Evolutionary conservation across 1,140 invertebrate genomes (phyloP), one percentile per base, ranked within the genome.

Genomic region (Drosophila melanica): DNA sequence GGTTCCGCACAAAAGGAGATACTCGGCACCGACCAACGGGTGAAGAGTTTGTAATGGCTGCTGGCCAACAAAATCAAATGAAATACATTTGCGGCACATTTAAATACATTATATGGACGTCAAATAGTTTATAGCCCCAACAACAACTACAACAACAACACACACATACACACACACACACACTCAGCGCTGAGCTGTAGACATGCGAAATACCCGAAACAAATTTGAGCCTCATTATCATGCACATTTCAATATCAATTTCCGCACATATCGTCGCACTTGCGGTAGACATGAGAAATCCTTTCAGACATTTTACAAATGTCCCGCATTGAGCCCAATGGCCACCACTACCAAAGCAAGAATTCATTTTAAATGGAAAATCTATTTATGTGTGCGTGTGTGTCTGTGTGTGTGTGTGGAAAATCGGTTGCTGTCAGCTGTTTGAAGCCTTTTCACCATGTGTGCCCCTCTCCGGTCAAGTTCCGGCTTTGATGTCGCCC

Each of bases 181-280:
- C 53, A 27, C 20, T 47, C 10, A 20, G 14, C 33, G 30, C 41
- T 39, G n/a, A 35, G 45, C 58, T 50, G 44, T 58, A 48, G 23
- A 30, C 33, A 58, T 75, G 45, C 75, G 62, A 57, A 59, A 62
- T 37, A 27, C 47, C 14, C 44, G 14, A 47, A 77, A 74, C 75
- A 81, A 81, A 75, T 81, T 79, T 77, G 50, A 64, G 60, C 69
- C 79, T 81, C 77, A 81, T 81, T 81, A 81, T 77, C 75, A 81
- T 81, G 69, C 69, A 59, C 69, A 77, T 81, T 80, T 80, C 79
- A 81, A 81, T 81, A 81, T 80, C 77, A 80, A 80, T 81, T 80
- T 81, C 74, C 45, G 45, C 57, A 71, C 50, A 59, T 12, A 59
- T 16, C n/a, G 41, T 51, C 67, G 44, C 50, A 53, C 44, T 72